Base-by-base conservation (phyloP, 2,888 invertebrate species). In the Ferdinandea cuprea region DNA sequence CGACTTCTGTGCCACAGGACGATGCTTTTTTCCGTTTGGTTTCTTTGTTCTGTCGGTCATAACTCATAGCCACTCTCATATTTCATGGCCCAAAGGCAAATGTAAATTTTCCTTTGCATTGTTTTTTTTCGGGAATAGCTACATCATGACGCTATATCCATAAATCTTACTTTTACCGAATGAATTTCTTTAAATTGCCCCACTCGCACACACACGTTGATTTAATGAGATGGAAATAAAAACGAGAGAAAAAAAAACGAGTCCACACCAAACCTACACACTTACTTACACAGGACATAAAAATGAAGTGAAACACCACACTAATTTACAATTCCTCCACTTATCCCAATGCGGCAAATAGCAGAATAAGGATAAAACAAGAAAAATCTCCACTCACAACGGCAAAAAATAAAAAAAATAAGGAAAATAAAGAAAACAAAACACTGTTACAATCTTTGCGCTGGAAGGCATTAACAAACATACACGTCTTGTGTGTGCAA, bases 81-180 rank as follows among this genome's bases (percentile, higher is more conserved):
- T 63, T 56, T 74, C 65, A 74, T 42, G 30, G 25, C 48, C 21
- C 54, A 40, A 65, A 66, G 42, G 48, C 32, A 58, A 58, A 44
- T 66, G 65, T 42, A 66, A 74, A 74, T 58, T 74, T 50, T 11
- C 40, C 28, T 9, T 28, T 48, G 25, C 35, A 37, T 19, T 44
- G 42, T 19, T 30, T 15, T n/a, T 42, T 66, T 19, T 46, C 19
- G 15, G 13, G 32, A 17, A n/a, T 9, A 9, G 7, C 25, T 52
- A 44, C 48, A 46, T 73, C 56, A 46, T 56, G 56, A 19, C 46
- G 46, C 50, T 56, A 65, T 32, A 13, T n/a, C 58, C 65, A 74
- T 74, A 74, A 74, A 74, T 74, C 74, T 66, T 66, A 32, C 65
- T 74, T 58, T 48, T 54, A 46, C 25, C 32, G 74, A 65, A 65